Base-by-base conservation (phyloP, 2,113 vertebrate species). In the Chaenogobius annularis region DNA sequence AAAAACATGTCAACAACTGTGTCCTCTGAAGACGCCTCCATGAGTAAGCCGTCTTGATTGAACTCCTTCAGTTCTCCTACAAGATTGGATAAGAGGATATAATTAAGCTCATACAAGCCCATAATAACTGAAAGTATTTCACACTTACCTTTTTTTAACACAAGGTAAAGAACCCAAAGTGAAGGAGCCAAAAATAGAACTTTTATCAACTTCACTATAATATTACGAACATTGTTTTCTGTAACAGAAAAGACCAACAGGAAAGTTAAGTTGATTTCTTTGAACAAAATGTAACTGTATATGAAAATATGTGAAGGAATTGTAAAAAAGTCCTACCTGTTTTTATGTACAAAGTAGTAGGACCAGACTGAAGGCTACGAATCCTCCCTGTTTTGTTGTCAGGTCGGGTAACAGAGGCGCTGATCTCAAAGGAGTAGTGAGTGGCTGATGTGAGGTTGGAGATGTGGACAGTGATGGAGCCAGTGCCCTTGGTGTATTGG, bases 371-470 rank as follows among this genome's bases (percentile, higher is more conserved):
- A 73, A 80, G 79, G 40, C 17, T 61, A 2, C 3, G 14, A 7
- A 68, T 43, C n/a, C 7, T 7, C 0, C 67, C 62, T 11, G 75
- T 77, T 0, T 10, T 47, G 10, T 0, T 19, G 9, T 79, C 69
- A 19, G 55, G 68, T 11, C 72, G 66, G 20, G 47, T 35, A 44
- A 87, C 46, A 35, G 75, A 59, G 2, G 85, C 71, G 13, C 50
- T 67, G 0, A 85, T 59, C 5, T 73, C 3, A 4, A 87, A 70
- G 0, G 68, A 43, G 77, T 81, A 77, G 15, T 77, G 43, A 1
- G 75, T 79, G 59, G 0, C 56, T 47, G 73, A 17, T 12, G 70
- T 81, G 7, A 85, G n/a, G 66, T 79, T 78, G 73, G 63, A 69
- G 66, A 87, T 72, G 35, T 9, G 74, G 70, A 87, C 46, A 26